Base-by-base conservation (phyloP, 2,797 vertebrate species). In the Nyctibius grandis region DNA sequence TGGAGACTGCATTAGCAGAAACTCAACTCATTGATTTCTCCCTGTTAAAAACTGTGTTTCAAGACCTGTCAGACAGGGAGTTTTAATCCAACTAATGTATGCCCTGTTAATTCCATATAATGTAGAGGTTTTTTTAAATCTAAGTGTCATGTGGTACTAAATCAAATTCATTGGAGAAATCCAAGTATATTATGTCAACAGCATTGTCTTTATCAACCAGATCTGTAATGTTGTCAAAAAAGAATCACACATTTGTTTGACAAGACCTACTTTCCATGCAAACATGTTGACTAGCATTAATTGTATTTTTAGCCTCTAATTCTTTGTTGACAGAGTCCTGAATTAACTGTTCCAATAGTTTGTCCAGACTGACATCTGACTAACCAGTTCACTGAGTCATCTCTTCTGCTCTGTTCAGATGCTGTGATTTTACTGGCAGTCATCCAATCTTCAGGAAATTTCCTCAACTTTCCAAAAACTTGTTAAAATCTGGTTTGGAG, bases 31-130 rank as follows among this genome's bases (percentile, higher is more conserved):
- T 64, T 74, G 82, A 80, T 88, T 96, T 91, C 53, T 96, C 7
- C 33, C 64, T 21, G 64, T 91, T 92, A 92, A 94, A 92, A 85
- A 64, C 48, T 76, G 81, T 5, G 2, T 83, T 91, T 93, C 61
- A 60, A 77, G 76, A 78, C 33, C 53, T 93, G 79, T 95, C 88
- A 90, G 80, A 77, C 10, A 84, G 12, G 6, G 65, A 54, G 65
- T 76, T 95, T 86, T 88, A 94, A 95, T 79, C 82, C 73, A 61
- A 73, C 80, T 86, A 90, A 87, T 45, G 28, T 64, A 34, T 76
- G 50, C 12, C 59, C 38, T 75, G 61, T 61, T 94, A 91, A 90
- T 94, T 94, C 70, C 74, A 73, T 91, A 81, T 51, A 72, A 61
- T 63, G 17, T 50, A 40, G 17, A 22, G 1, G n/a, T n/a, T 18